Evolutionary conservation across 2,888 invertebrate species (phyloP), one percentile per base, ranked within the genome.

Genomic region (Nemapogon koenigi): DNA sequence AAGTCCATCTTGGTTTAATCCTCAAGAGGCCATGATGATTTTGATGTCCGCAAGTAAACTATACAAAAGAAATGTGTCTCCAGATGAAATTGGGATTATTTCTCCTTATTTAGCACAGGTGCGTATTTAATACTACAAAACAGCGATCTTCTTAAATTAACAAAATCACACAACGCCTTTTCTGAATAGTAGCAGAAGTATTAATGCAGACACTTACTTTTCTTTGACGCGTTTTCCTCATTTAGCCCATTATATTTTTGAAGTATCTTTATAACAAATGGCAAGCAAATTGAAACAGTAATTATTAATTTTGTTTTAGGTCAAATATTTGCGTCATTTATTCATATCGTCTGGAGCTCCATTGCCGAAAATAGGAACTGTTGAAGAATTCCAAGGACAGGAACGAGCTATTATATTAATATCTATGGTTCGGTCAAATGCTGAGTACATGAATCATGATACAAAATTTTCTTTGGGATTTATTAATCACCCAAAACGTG

Each of bases 31-130:
- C 8, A 58, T 71, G 7, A 71, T 81, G 75, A 59, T 83, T 10
- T 79, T 81, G 26, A 45, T 82, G n/a, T 75, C 75, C 43, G 61
- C 71, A 1, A 83, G 63, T 59, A 83, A 85, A 48, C 64, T 95
- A 2, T 88, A 88, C 46, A 82, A 84, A 42, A 70, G 78, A 36
- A 85, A 85, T 16, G 53, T 93, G n/a, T 57, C 55, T 1, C 66
- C 83, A 1, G 81, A 84, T 36, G 89, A 93, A 48, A 84, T 97
- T 53, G 97, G 97, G 3, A 87, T 97, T 40, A 91, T 97, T 43
- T 90, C 96, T 10, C 97, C 97, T 0, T 97, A 97, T 57, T 71
- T 88, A 43, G 92, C 93, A 60, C 97, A 97, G 84, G 94, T 93
- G 61, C 60, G n/a, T n/a, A n/a, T n/a, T n/a, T n/a, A n/a, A n/a